Evolutionary conservation across 2,888 invertebrate genomes (phyloP).

Genomic region (Zygaena filipendulae): DNA sequence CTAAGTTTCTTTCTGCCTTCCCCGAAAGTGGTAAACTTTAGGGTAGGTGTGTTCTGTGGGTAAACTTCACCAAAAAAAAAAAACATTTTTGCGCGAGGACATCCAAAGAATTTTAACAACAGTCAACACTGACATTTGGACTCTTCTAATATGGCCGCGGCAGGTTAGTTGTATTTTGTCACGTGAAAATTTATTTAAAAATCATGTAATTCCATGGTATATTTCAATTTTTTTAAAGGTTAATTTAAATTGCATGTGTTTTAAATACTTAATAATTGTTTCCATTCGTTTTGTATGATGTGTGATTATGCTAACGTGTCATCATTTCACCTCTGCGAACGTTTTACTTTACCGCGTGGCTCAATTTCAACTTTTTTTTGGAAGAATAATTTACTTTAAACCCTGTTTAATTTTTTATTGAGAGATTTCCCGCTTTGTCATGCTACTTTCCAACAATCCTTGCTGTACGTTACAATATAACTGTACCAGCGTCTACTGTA

Average conservation of each 20-base stretch:
- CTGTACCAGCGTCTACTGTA: too few relatives aligned
- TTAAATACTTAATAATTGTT: conserved; percentile 17
- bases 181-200: conserved; percentile 47
- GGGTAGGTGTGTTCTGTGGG: too few relatives aligned
- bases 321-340: conserved; percentile 62
- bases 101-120: too few relatives aligned
- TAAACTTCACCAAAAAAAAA: too few relatives aligned
- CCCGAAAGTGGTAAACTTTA: too few relatives aligned
- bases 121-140: too few relatives aligned
- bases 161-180: conserved; percentile 75
- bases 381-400: conserved; percentile 22
- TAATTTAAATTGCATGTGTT: conserved; percentile 24
- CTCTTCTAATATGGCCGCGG: conserved; percentile 78
- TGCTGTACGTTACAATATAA: too few relatives aligned
- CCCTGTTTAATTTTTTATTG: conserved; percentile 22
- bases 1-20: too few relatives aligned
- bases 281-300: conserved; percentile 12
- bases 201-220: conserved; percentile 21
- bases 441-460: too few relatives aligned
- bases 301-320: conserved; percentile 66
- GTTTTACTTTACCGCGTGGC: conserved; percentile 69
- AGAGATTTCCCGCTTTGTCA: too few relatives aligned
- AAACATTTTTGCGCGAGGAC: too few relatives aligned
- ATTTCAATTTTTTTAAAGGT: conserved; percentile 23
- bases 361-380: conserved; percentile 37